These are phyloP conservation scores for Sebastes alutus DNA, from an alignment of 2,797 vertebrate genomes.

Conservation along the genomic window DNA sequence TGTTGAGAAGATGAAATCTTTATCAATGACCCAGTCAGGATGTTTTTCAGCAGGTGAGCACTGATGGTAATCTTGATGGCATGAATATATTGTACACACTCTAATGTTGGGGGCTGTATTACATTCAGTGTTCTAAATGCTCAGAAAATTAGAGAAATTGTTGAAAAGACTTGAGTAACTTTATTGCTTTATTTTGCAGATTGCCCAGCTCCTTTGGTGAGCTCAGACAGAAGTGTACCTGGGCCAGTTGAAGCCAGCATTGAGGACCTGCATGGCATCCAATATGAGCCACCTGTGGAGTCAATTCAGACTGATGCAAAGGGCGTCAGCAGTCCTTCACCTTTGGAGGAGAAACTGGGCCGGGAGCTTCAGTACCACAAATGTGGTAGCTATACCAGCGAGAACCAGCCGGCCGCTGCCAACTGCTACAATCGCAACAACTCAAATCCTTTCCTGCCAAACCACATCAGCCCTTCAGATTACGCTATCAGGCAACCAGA, in stretches of 20 bases:
- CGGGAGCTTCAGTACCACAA: slow-evolving; percentile 89
- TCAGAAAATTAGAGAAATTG: background rate
- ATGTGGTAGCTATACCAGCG: slow-evolving; percentile 80
- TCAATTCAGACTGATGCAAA: slow-evolving; percentile 63
- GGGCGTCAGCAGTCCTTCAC: background rate
- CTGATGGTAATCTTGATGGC: background rate
- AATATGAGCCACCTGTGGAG: background rate
- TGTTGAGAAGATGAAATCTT: slow-evolving; percentile 85
- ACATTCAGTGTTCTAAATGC: background rate
- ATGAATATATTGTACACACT: background rate
- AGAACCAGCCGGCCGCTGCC: slow-evolving; percentile 58
- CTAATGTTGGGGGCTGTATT: background rate
- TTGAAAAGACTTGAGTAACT: background rate
- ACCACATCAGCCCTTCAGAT: background rate
- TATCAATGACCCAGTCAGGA: slow-evolving; percentile 74
- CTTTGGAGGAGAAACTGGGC: slow-evolving; percentile 88
- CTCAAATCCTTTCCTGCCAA: slow-evolving; percentile 11
- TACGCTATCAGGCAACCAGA: slow-evolving; percentile 23
- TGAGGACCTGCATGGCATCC: slow-evolving; percentile 77
- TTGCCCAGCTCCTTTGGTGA: slow-evolving; percentile 86
- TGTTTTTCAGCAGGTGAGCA: slow-evolving; percentile 78
- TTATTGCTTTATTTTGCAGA: slow-evolving; percentile 73
- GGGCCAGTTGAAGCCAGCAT: slow-evolving; percentile 75
- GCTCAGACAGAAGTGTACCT: slow-evolving; percentile 77
- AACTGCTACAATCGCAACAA: background rate